Conservation (phyloP, 2,888 invertebrate genomes). For the Dryocosmus kuriphilus region DNA sequence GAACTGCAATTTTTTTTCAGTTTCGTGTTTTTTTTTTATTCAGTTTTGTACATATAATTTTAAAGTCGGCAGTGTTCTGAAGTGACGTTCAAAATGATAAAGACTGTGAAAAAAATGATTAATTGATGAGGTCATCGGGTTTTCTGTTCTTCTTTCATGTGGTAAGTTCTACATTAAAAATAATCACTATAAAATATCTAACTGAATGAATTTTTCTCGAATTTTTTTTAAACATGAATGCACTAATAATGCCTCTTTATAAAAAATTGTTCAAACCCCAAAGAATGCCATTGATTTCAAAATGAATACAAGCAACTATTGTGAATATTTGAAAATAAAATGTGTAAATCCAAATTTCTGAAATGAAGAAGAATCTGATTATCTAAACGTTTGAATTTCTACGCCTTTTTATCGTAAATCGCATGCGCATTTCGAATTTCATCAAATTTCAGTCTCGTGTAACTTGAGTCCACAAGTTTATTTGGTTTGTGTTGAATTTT, state of each 20-base stretch:
- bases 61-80: no score
- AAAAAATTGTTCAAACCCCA: no score
- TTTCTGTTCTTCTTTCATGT: no score
- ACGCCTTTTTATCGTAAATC: not conserved
- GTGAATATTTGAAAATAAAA: not conserved
- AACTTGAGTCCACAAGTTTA: not conserved
- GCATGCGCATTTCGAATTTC: not conserved
- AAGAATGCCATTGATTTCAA: no score
- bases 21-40: no score
- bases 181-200: not conserved
- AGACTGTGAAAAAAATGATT: no score
- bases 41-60: no score
- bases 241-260: no score
- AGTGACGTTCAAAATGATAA: no score
- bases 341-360: not conserved
- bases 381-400: not conserved
- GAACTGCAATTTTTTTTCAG: no score
- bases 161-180: not conserved
- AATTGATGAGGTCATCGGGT: not conserved
- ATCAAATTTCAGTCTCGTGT: not conserved
- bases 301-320: no score
- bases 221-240: no score
- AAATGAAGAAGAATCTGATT: not conserved
- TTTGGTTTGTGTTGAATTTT: not conserved
- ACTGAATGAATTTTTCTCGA: not conserved